A percentile compares a stretch with the other conserved stretches of the same genome.
phyloP scores from a whole-genome alignment of 1,140 invertebrate genomes.

The Hypsibius dujardini region DNA sequence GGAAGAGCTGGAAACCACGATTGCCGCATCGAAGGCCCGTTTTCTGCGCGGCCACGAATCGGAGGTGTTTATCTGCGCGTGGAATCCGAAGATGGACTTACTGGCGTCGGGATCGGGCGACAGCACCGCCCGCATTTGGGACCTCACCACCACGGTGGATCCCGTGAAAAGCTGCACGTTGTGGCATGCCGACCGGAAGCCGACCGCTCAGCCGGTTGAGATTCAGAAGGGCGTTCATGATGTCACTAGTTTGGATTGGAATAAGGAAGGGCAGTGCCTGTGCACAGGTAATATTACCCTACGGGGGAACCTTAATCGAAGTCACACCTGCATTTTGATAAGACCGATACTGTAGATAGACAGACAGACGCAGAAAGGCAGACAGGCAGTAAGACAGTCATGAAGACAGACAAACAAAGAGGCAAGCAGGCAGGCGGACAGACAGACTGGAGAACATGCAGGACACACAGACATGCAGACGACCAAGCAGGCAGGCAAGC shows the following conservation, averaged over 20 bases:
- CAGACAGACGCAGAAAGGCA: too few species aligned
- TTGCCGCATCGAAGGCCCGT: slow-evolving; percentile 78
- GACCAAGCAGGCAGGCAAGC: too few species aligned
- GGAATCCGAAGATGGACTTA: slow-evolving; percentile 58
- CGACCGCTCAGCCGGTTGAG: slow-evolving; percentile 49
- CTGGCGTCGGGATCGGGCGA: slow-evolving; percentile 52
- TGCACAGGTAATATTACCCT: neutral
- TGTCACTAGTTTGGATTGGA: slow-evolving; percentile 97
- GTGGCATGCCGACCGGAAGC: slow-evolving; percentile 47
- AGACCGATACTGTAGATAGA: too few species aligned
- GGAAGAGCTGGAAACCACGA: slow-evolving; percentile 34
- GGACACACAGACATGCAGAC: too few species aligned
- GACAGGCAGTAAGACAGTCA: too few species aligned
- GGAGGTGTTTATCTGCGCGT: slow-evolving; percentile 97
- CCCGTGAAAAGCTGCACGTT: neutral
- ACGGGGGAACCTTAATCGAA: too few species aligned
- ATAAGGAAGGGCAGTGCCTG: slow-evolving; percentile 33
- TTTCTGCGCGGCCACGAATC: slow-evolving; percentile 88
- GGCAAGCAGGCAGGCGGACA: too few species aligned
- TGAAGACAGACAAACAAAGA: too few species aligned
- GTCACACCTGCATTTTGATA: too few species aligned
- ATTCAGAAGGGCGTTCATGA: slow-evolving; percentile 88
- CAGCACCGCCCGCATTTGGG: slow-evolving; percentile 95
- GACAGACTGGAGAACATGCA: too few species aligned
- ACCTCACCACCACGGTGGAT: slow-evolving; percentile 43